Evolutionary conservation across 1,140 invertebrate genomes (phyloP), one percentile per base, ranked within the genome.

Genomic region (Holotrichia oblita): DNA sequence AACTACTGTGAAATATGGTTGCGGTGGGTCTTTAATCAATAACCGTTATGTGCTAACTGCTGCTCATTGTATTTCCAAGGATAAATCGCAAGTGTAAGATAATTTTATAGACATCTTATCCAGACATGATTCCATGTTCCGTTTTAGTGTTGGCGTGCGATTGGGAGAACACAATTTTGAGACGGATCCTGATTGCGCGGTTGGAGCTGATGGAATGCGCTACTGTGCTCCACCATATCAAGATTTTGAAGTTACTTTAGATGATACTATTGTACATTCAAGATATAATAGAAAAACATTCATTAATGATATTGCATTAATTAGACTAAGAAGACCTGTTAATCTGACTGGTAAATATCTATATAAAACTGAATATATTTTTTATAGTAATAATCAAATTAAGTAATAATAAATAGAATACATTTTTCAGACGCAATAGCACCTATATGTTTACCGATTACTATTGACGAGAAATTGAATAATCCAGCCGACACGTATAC

Each of bases 41-140:
- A 85, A 90, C 42, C 87, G 90, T 81, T 93, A 93, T 81, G 88
- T 94, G 40, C 84, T 94, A n/a, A 94, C 93, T 0, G 93, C 93
- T 0, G 93, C 92, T 0, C 93, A 94, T 81, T 94, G 92, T 76
- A 88, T 94, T 7, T 24, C n/a, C 7, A 17, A 55, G 3, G 48
- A 55, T 17, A 72, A 55, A 7, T 24, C 24, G 69, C 85, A 79
- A 73, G 76, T 89, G 85, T 86, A 81, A 84, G 34, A 12, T 27
- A 22, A 4, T 2, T 7, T 22, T 72, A 9, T 6, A 12, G 12
- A 0, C 2, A 27, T 7, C 3, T 27, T 9, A 34, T 34, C 9
- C 0, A 22, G 24, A 72, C 14, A 79, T 42, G 69, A 74, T n/a
- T 78, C 73, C 48, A n/a, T 55, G 17, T n/a, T 34, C 27, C 2